Conservation (phyloP, 2,797 vertebrate genomes). For the Chelmon rostratus region DNA sequence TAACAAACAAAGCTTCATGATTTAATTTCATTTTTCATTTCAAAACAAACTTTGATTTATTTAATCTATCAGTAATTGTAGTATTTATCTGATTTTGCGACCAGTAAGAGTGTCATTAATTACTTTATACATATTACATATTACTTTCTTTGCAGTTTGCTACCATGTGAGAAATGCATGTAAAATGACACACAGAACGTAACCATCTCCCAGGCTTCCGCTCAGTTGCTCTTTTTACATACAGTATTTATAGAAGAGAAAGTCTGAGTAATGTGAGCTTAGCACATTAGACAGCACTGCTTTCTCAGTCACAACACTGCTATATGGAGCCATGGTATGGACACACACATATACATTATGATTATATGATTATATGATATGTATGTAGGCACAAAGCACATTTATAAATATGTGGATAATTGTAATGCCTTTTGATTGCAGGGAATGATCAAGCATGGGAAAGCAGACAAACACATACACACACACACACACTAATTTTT, state of each 20-base stretch:
- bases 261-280: conserved; percentile 7
- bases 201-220: background rate
- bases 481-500: conserved; percentile 32
- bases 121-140: too few species aligned
- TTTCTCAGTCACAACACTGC: conserved; percentile 67
- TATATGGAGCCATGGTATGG: conserved; percentile 17
- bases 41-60: background rate
- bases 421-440: conserved; percentile 42
- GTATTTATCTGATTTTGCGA: too few species aligned
- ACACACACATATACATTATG: conserved; percentile 15
- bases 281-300: conserved; percentile 1
- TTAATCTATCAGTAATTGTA: too few species aligned
- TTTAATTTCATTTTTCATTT: too few species aligned
- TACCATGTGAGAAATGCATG: background rate
- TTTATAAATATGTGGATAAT: conserved; percentile 61
- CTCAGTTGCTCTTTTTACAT: conserved; percentile 3
- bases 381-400: conserved; percentile 29
- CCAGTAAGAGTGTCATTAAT: background rate
- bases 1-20: too few species aligned
- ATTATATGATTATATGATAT: too few species aligned
- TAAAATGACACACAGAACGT: background rate
- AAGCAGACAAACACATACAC: background rate
- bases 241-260: conserved; percentile 14
- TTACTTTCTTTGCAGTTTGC: too few species aligned
- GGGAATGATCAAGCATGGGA: conserved; percentile 17